Base-by-base conservation (phyloP, 2,113 vertebrate genomes). In the Chauna torquata region DNA sequence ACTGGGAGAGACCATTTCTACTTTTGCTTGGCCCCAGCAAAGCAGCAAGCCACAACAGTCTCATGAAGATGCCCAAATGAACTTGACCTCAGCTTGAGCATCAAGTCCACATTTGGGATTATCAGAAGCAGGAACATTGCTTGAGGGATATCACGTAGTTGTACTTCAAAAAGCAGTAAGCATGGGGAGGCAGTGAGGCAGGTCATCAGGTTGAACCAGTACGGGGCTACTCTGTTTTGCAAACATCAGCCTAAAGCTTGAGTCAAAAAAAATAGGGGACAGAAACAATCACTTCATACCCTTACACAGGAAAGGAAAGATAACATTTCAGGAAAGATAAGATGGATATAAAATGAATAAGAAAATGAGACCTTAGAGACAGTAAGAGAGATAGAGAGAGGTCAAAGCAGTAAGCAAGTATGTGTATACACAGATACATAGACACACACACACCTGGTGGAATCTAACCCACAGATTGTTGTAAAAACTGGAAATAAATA, bases 401-500 rank as follows among this genome's bases (percentile, higher is more conserved):
- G 32, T 50, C 34, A 76, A 87, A 93, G 47, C 2, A 15, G 42
- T 45, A 87, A 92, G 27, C 22, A 87, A 69, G 34, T 27, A 75
- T 70, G 7, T 36, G 23, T 77, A 59, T 45, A 42, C 66, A 45
- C 18, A 47, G 14, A 38, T 28, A 58, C 2, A 89, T n/a, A n/a
- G n/a, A n/a, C 61, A 12, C 17, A 18, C 7, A 64, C 19, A 6
- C 54, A 65, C 13, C n/a, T 47, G 32, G 40, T 78, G 28, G 42
- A 62, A 94, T 38, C 45, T 69, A 69, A 78, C 27, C 40, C 24
- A 5, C 20, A 69, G 40, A 22, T 20, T 30, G 30, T 10, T 90
- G 75, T 55, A 68, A 77, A 86, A 95, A 32, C 58, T 91, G 89
- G 92, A 96, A 94, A 96, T 87, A 92, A 92, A 95, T 54, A 65